phyloP scores from a whole-genome alignment of 2,888 invertebrate genomes.

The Catocala fraxini region DNA sequence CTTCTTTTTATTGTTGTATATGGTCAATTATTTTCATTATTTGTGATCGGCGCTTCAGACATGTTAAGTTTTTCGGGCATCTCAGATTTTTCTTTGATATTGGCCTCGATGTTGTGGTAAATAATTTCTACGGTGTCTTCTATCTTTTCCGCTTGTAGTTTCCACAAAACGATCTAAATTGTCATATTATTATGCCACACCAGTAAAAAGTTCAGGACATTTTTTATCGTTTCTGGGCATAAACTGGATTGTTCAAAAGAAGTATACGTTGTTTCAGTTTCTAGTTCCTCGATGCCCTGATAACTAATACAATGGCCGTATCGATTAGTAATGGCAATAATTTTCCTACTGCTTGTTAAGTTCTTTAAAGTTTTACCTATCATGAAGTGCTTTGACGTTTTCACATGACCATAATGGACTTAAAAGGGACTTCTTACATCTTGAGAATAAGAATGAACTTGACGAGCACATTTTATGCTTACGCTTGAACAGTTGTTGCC shows the following conservation, averaged over 20 bases:
- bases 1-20: no score
- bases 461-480: constrained; percentile 32
- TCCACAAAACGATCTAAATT: constrained; percentile 10
- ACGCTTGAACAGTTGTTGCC: constrained; percentile 12
- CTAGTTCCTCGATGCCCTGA: not conserved
- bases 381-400: constrained; percentile 5
- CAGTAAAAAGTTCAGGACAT: constrained; percentile 6
- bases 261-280: constrained; percentile 10
- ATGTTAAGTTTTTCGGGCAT: no score
- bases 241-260: not conserved
- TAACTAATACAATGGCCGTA: constrained; percentile 11
- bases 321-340: constrained; percentile 9
- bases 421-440: constrained; percentile 8
- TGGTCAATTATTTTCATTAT: no score
- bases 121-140: constrained; percentile 2
- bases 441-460: constrained; percentile 23
- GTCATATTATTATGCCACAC: constrained; percentile 7
- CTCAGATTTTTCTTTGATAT: no score
- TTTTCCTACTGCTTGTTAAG: constrained; percentile 20
- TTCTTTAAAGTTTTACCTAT: constrained; percentile 10
- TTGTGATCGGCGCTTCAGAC: no score
- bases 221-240: not conserved
- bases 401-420: constrained; percentile 6
- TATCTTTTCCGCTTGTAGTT: not conserved
- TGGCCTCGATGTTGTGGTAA: not conserved